These are phyloP conservation scores for Stichodactyla mertensii DNA, from an alignment of 64 coral and sea anemone genomes.

Conservation along the genomic window DNA sequence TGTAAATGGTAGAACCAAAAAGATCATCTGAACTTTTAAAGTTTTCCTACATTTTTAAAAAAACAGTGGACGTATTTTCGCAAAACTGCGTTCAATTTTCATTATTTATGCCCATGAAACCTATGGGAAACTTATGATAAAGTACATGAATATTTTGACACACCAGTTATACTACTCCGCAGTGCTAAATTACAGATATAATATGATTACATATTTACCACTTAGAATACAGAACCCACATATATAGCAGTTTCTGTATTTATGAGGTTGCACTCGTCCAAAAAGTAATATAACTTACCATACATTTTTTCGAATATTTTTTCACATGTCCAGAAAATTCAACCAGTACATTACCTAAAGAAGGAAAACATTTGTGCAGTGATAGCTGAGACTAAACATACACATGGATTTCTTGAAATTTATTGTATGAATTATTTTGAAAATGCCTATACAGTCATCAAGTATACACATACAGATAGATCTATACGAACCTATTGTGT, in stretches of 20 bases:
- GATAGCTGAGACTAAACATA: background rate
- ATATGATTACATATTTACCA: no score
- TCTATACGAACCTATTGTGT: background rate
- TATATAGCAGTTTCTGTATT: no score
- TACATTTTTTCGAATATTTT: slow-evolving; percentile 31
- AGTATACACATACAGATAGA: background rate
- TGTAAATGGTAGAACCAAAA: no score
- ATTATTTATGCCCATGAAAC: background rate
- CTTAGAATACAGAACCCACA: no score
- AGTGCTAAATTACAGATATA: no score
- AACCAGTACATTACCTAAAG: slow-evolving; percentile 25
- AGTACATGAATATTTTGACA: no score
- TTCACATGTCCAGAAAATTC: slow-evolving; percentile 41
- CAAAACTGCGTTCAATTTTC: no score
- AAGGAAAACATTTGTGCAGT: background rate
- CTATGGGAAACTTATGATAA: no score
- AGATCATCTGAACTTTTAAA: no score
- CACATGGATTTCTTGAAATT: background rate
- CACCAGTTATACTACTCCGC: no score
- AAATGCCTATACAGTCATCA: background rate
- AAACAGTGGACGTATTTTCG: background rate
- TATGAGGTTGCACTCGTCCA: no score
- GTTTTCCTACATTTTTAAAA: background rate
- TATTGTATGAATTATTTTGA: background rate
- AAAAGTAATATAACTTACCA: background rate